Evolutionary conservation across 1,140 invertebrate genomes (phyloP).

Genomic region (Ceratoteleas bidentatus): DNA sequence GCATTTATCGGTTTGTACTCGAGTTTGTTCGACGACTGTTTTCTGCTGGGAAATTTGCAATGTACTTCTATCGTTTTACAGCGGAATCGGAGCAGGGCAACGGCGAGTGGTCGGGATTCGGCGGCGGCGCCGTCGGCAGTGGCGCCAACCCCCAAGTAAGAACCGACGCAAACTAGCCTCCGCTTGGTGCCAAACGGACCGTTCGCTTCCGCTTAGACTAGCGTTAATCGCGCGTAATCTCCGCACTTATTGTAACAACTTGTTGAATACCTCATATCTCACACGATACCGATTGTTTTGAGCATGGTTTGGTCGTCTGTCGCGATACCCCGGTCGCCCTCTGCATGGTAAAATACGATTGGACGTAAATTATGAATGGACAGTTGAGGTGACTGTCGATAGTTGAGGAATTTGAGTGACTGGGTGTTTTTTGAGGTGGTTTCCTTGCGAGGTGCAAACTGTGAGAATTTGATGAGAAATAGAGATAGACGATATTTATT

Average conservation of each 20-base stretch:
- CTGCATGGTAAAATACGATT: too few species aligned
- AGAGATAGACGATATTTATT: too few species aligned
- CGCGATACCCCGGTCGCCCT: constrained; percentile 21
- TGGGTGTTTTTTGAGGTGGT: too few species aligned
- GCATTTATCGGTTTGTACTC: too few species aligned
- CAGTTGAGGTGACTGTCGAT: too few species aligned
- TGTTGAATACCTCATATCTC: constrained; percentile 79
- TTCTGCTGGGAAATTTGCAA: constrained; percentile 18
- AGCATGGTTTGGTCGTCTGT: constrained; percentile 68
- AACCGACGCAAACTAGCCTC: too few species aligned
- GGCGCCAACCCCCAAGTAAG: constrained; percentile 76
- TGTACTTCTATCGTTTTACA: constrained; percentile 65
- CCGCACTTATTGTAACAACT: constrained; percentile 77
- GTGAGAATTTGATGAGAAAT: too few species aligned
- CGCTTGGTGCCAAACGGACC: constrained; percentile 44
- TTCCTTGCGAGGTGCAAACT: neutral
- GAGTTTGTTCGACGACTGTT: too few species aligned
- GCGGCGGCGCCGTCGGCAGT: too few species aligned
- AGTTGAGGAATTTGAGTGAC: too few species aligned
- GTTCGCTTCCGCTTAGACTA: constrained; percentile 60
- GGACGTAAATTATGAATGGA: too few species aligned
- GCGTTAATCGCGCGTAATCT: constrained; percentile 65
- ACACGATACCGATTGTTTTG: constrained; percentile 63
- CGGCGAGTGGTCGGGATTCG: constrained; percentile 72
- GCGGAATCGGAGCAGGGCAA: constrained; percentile 75